Base-by-base conservation (phyloP, 2,888 invertebrate species). In the Tipula unca region DNA sequence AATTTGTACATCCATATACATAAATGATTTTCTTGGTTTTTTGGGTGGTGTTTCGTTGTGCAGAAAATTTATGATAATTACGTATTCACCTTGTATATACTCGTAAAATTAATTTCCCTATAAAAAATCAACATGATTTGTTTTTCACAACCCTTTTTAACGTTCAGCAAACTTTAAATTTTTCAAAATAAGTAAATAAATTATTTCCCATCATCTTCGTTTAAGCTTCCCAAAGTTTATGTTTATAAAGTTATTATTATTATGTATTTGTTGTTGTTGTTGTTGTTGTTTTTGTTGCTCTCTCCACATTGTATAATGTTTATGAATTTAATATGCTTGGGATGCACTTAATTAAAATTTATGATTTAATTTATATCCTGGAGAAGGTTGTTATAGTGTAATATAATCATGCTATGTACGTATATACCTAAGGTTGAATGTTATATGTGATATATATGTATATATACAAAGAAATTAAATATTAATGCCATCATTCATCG, bases 301-400 rank as follows among this genome's bases (percentile, higher is more conserved):
- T 48, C 5, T 54, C 48, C 48, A 17, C 8, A 17, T 39, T 39
- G 10, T 17, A n/a, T 25, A 25, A 69, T 69, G 69, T 69, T 69
- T 69, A 69, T 69, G 69, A 69, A n/a, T 69, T 69, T 69, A 69
- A 13, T 69, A 69, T 69, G 69, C 69, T 69, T 69, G 69, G 69
- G 69, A 69, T 69, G 69, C 69, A 69, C 69, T 69, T 69, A 69
- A 69, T 69, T 69, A 69, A 69, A 69, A 69, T 69, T 69, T 69
- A 69, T 69, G 69, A 69, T 69, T 69, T 69, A 69, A 69, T 69
- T 69, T 69, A 69, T 69, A 69, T 69, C 25, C 69, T 69, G 69
- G 10, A 69, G 69, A 25, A 25, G 20, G 69, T 69, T 69, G 69
- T 69, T 69, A n/a, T n/a, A 3, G 69, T 25, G 69, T 69, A 69